Evolutionary conservation across 1,140 invertebrate genomes (phyloP), one percentile per base, ranked within the genome.

Genomic region (Delia radicum): DNA sequence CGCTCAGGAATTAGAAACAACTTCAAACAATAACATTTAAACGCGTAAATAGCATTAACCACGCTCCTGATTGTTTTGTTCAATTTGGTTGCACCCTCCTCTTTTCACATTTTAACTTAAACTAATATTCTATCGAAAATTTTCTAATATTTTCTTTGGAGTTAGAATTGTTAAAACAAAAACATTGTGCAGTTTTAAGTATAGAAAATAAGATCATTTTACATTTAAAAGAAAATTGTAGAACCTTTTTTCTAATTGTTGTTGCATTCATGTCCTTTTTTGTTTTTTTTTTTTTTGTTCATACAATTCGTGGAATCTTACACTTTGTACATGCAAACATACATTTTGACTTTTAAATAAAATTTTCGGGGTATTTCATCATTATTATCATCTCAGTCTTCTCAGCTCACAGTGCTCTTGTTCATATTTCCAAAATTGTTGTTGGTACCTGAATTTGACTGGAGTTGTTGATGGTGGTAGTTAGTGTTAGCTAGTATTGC

Each of bases 311-410:
- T 69, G 27, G 65, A 69, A 69, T 69, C 31, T 69, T 69, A 69
- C 65, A 69, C n/a, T 33, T 21, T 33, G 65, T 33, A 31, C 65
- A 18, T 24, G 18, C 4, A 33, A n/a, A 29, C 26, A 29, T 3
- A 69, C 65, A 37, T 69, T 69, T 69, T 69, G 65, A 69, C 65
- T 69, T 31, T 33, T 69, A 69, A 69, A 69, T 69, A 33, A 12
- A 69, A 69, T 69, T 69, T 69, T 55, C 65, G 65, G 29, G 65
- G 65, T 69, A 69, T 69, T 69, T 69, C 65, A 69, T 69, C 65
- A 69, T 69, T 31, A 69, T 55, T 31, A 69, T 55, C 48, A 55
- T 21, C 24, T 7, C n/a, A 7, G 24, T 18, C 48, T 5, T 21
- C 29, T 69, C 65, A 69, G n/a, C n/a, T n/a, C n/a, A n/a, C 29